A percentile compares a stretch with the other conserved stretches of the same genome.
These are phyloP conservation scores for Crypturellus tataupa DNA, from an alignment of 2,797 vertebrate species.

Conservation along the genomic window DNA sequence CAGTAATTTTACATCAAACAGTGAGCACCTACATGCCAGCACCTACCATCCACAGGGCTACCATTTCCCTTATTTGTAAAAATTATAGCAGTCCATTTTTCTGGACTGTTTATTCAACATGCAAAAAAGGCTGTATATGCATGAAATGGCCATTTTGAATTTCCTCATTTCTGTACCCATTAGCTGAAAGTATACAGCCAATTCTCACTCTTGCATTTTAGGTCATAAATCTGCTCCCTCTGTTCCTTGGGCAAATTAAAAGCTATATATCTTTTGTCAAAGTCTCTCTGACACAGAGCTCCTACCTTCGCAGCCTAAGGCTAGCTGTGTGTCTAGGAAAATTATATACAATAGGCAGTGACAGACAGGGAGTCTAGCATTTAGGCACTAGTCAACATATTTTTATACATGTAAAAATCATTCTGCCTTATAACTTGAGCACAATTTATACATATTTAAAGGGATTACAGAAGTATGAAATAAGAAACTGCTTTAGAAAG, in stretches of 20 bases:
- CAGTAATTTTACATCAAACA: not conserved
- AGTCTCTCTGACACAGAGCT: slow-evolving; percentile 74
- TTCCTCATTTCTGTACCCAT: slow-evolving; percentile 64
- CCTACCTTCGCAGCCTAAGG: slow-evolving; percentile 70
- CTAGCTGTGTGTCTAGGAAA: slow-evolving; percentile 60
- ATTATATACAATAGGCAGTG: slow-evolving; percentile 68
- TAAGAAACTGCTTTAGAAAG: slow-evolving; percentile 24
- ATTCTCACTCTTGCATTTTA: slow-evolving; percentile 70
- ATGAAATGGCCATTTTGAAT: slow-evolving; percentile 34
- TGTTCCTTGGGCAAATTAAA: slow-evolving; percentile 79
- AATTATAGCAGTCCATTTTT: slow-evolving; percentile 60
- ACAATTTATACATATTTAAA: slow-evolving; percentile 56
- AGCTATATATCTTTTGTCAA: slow-evolving; percentile 77
- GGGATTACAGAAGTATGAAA: slow-evolving; percentile 28
- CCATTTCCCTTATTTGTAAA: not conserved
- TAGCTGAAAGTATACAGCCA: slow-evolving; percentile 63
- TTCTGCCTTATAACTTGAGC: slow-evolving; percentile 22
- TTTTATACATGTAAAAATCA: slow-evolving; percentile 63
- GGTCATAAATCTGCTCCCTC: slow-evolving; percentile 71
- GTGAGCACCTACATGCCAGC: not conserved
- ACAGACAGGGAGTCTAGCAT: slow-evolving; percentile 47
- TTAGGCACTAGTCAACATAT: slow-evolving; percentile 67
- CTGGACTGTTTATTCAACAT: slow-evolving; percentile 45
- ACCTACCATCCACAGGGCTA: not conserved
- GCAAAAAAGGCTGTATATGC: slow-evolving; percentile 25